These are phyloP conservation scores for Dromococcyx pavoninus DNA, from an alignment of 2,797 vertebrate species.

Conservation along the genomic window DNA sequence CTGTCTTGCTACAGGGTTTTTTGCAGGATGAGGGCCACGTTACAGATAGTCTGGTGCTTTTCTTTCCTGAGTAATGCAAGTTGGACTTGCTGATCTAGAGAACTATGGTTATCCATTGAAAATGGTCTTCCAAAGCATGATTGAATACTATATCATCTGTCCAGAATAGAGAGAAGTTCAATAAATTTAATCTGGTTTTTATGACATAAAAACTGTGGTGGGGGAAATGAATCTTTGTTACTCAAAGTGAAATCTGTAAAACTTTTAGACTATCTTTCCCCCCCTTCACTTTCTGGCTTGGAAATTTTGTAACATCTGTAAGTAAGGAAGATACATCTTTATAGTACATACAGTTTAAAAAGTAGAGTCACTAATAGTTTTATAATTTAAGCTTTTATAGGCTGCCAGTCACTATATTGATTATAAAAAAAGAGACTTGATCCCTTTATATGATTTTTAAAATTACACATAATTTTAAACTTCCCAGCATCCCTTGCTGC, in stretches of 20 bases:
- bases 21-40: neutral
- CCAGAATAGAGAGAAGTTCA: neutral
- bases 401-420: neutral
- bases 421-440: neutral
- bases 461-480: slow-evolving; percentile 11
- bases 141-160: slow-evolving; percentile 1
- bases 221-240: neutral
- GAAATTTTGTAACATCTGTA: slow-evolving; percentile 57
- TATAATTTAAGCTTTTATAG: slow-evolving; percentile 64
- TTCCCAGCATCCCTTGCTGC: neutral
- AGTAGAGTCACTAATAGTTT: slow-evolving; percentile 48
- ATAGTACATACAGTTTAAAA: slow-evolving; percentile 50
- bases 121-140: slow-evolving; percentile 60
- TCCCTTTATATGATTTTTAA: slow-evolving; percentile 34
- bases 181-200: slow-evolving; percentile 10
- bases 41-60: slow-evolving; percentile 17
- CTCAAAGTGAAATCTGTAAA: neutral
- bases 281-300: slow-evolving; percentile 6
- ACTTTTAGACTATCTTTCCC: neutral
- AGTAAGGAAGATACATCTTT: slow-evolving; percentile 55
- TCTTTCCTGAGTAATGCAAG: slow-evolving; percentile 3
- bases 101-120: slow-evolving; percentile 15
- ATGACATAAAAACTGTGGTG: neutral
- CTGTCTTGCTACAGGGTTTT: neutral
- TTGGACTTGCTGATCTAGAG: slow-evolving; percentile 26